These are phyloP conservation scores for Micrasema minimum DNA, from an alignment of 1,140 invertebrate genomes.

Conservation along the genomic window DNA sequence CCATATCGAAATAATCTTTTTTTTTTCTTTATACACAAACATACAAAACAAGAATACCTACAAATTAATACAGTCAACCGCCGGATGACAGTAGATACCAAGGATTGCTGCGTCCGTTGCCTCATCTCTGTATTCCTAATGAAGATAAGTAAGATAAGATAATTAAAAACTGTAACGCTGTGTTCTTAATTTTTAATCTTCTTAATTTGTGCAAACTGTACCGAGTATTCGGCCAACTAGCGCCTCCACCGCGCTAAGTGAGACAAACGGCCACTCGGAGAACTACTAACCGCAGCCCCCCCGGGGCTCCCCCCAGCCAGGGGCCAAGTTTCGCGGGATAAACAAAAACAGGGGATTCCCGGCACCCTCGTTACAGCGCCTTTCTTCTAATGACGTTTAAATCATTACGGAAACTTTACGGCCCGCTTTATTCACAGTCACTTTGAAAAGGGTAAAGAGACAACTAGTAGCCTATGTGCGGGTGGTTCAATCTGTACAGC, in stretches of 20 bases:
- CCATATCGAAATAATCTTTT: too few species aligned
- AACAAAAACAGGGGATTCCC: constrained; percentile 53
- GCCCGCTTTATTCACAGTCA: constrained; percentile 39
- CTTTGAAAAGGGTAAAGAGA: constrained; percentile 52
- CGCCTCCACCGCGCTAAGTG: constrained; percentile 48
- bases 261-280: constrained; percentile 54
- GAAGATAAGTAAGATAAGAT: too few species aligned
- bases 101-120: too few species aligned
- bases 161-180: too few species aligned
- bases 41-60: too few species aligned
- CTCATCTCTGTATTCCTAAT: too few species aligned
- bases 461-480: constrained; percentile 24
- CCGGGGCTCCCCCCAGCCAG: background rate
- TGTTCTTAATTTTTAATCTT: too few species aligned
- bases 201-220: constrained; percentile 34
- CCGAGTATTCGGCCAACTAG: constrained; percentile 40
- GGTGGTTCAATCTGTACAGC: constrained; percentile 5
- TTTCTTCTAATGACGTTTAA: constrained; percentile 55
- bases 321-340: constrained; percentile 40
- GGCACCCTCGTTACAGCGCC: constrained; percentile 51
- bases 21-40: too few species aligned
- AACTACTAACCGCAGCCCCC: constrained; percentile 49
- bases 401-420: constrained; percentile 53
- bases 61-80: too few species aligned
- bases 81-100: too few species aligned